Evolutionary conservation across 2,888 invertebrate species (phyloP).

Genomic region (Catocala sponsa): DNA sequence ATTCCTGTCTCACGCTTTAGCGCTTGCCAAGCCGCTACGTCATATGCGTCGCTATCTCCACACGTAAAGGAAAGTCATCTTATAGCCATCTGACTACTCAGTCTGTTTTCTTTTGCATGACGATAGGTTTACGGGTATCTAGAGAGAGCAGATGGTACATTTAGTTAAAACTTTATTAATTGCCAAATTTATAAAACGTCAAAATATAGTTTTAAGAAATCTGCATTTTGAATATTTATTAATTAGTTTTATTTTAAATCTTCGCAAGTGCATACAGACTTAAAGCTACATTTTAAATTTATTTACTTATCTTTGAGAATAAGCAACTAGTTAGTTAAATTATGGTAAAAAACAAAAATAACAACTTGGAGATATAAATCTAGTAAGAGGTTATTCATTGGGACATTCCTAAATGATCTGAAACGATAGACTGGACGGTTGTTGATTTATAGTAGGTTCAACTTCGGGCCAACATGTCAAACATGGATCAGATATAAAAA

Average conservation of each 20-base stretch:
- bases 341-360: too few relatives aligned
- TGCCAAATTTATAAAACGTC: too few relatives aligned
- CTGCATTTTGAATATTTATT: too few relatives aligned
- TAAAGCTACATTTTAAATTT: too few relatives aligned
- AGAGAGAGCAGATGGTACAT: too few relatives aligned
- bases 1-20: conserved; percentile 79
- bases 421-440: not conserved
- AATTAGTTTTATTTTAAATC: too few relatives aligned
- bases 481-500: conserved; percentile 25
- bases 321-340: too few relatives aligned
- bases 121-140: not conserved
- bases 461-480: conserved; percentile 2
- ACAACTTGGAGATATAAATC: too few relatives aligned
- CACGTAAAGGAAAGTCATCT: conserved; percentile 69
- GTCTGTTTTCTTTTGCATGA: conserved; percentile 63
- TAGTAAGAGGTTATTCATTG: too few relatives aligned
- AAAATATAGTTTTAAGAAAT: too few relatives aligned
- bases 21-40: conserved; percentile 81
- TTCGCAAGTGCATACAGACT: too few relatives aligned
- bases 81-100: conserved; percentile 68
- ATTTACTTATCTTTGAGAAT: too few relatives aligned
- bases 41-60: conserved; percentile 67
- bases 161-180: conserved; percentile 19
- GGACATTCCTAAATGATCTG: not conserved
- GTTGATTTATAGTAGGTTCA: conserved; percentile 12